A percentile compares a stretch with the other conserved stretches of the same genome.
Conservation (phyloP, 2,888 invertebrate species). For the Ellobium chinense region DNA sequence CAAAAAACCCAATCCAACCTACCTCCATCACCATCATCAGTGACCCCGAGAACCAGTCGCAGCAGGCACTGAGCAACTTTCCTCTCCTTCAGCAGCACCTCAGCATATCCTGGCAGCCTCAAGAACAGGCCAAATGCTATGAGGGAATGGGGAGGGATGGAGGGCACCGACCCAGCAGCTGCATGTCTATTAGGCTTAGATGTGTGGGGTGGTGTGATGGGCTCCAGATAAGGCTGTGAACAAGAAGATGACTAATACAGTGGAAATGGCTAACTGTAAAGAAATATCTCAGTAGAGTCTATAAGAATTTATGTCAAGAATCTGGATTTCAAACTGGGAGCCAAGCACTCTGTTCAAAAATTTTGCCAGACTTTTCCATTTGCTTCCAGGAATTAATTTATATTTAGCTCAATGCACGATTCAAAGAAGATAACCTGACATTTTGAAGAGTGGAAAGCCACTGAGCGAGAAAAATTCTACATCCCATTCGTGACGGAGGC, state of each 20-base stretch:
- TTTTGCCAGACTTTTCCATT: no score
- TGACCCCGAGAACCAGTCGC: slow-evolving; percentile 91
- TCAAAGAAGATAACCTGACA: no score
- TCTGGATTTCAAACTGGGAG: no score
- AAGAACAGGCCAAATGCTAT: slow-evolving; percentile 94
- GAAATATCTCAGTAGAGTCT: no score
- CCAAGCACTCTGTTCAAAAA: no score
- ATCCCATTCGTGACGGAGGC: no score
- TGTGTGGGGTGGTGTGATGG: slow-evolving; percentile 66
- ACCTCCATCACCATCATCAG: slow-evolving; percentile 95
- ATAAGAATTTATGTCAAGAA: no score
- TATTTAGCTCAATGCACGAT: no score
- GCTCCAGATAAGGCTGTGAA: slow-evolving; percentile 56
- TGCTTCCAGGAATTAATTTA: no score
- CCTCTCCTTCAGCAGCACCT: slow-evolving; percentile 90
- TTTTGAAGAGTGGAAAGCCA: no score
- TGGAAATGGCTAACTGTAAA: background rate
- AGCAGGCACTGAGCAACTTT: slow-evolving; percentile 90
- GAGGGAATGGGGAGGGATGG: slow-evolving; percentile 90
- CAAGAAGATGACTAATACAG: background rate
- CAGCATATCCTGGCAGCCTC: slow-evolving; percentile 93
- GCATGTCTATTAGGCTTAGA: slow-evolving; percentile 65
- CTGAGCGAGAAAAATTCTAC: no score
- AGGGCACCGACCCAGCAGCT: slow-evolving; percentile 61
- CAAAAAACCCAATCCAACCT: no score